Conservation (phyloP, 2,113 vertebrate species). For the Mirza zaza region DNA sequence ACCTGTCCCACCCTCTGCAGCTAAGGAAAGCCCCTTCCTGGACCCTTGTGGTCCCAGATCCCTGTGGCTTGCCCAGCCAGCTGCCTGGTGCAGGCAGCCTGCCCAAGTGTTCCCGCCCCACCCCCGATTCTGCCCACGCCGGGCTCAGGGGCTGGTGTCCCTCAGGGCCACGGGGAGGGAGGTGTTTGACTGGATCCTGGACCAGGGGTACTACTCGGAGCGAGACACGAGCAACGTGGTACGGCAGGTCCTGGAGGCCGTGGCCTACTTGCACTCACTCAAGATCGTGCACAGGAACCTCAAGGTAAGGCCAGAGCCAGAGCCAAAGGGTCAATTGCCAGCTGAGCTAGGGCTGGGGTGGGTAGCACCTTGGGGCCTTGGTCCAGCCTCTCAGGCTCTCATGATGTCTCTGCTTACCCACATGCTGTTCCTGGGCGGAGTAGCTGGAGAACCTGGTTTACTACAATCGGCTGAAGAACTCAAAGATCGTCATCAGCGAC, state of each 20-base stretch:
- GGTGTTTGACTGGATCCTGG: constrained; percentile 99
- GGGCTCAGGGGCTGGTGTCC: constrained; percentile 78
- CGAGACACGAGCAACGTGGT: constrained; percentile 98
- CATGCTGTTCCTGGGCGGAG: not conserved
- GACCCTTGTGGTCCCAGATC: constrained; percentile 9
- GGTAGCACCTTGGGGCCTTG: not conserved
- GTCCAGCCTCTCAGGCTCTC: not conserved
- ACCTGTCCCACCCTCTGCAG: not conserved
- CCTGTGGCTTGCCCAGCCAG: constrained; percentile 47
- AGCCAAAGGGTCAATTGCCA: not conserved
- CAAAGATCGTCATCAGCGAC: constrained; percentile 99
- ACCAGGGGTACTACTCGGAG: constrained; percentile 99
- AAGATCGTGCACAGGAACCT: constrained; percentile 98
- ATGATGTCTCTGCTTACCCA: not conserved
- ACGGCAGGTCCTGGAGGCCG: constrained; percentile 97
- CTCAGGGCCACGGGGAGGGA: constrained; percentile 96
- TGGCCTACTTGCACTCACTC: constrained; percentile 97
- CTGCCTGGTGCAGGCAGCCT: constrained; percentile 22
- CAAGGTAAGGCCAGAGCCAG: constrained; percentile 86
- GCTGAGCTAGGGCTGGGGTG: not conserved
- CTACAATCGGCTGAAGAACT: constrained; percentile 98
- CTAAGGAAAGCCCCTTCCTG: constrained; percentile 47
- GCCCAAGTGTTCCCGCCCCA: constrained; percentile 52
- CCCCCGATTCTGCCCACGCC: constrained; percentile 53
- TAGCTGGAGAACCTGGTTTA: constrained; percentile 98